A percentile compares a stretch with the other conserved stretches of the same genome.
Evolutionary conservation across 2,113 vertebrate species (phyloP).

Genomic region (Fukomys damarensis): DNA sequence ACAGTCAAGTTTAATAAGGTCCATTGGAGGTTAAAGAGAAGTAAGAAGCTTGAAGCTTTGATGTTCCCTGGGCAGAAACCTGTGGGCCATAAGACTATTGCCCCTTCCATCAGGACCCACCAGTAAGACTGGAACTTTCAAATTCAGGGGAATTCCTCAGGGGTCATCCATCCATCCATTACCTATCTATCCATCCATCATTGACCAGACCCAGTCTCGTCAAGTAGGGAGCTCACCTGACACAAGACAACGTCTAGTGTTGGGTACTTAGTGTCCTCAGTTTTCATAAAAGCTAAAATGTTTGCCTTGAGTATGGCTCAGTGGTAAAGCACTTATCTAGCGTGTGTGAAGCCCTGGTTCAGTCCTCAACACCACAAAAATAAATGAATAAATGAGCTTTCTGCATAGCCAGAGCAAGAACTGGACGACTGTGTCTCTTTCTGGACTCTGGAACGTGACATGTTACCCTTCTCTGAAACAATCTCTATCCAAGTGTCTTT

Average conservation of each 20-base stretch:
- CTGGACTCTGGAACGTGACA: background rate
- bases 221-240: background rate
- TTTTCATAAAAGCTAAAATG: background rate
- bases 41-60: background rate
- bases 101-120: background rate
- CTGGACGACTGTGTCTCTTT: background rate
- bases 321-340: background rate
- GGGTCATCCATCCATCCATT: background rate
- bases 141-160: background rate
- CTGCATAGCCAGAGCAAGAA: background rate
- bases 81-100: background rate
- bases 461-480: constrained; percentile 8
- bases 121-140: background rate
- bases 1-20: background rate
- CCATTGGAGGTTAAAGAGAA: background rate
- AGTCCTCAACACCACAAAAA: background rate
- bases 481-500: background rate
- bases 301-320: background rate
- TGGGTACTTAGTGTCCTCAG: background rate
- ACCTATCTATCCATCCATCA: background rate
- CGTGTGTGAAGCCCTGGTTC: background rate
- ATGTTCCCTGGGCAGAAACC: background rate
- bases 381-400: background rate
- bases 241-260: background rate
- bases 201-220: background rate